Evolutionary conservation across 2,113 vertebrate genomes (phyloP).

Genomic region (Entelurus aequoreus): DNA sequence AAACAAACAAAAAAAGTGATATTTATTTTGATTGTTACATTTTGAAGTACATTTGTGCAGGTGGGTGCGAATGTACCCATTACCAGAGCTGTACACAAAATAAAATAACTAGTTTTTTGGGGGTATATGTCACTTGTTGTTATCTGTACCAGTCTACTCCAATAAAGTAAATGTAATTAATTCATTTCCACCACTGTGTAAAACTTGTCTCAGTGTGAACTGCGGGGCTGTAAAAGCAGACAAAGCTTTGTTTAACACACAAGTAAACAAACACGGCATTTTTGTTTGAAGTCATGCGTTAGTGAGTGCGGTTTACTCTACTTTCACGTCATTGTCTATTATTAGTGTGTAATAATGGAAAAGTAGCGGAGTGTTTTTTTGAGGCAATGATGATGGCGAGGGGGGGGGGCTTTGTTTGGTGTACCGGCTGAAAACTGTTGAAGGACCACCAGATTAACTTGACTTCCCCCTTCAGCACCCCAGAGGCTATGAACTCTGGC

Average conservation of each 20-base stretch:
- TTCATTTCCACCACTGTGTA: too few species aligned
- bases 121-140: too few species aligned
- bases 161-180: too few species aligned
- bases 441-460: slow-evolving; percentile 68
- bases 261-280: background rate
- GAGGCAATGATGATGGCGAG: slow-evolving; percentile 10
- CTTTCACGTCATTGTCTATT: slow-evolving; percentile 18
- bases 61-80: too few species aligned
- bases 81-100: too few species aligned
- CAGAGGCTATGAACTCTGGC: slow-evolving; percentile 58
- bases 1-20: too few species aligned
- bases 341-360: slow-evolving; percentile 22
- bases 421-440: slow-evolving; percentile 66
- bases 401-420: slow-evolving; percentile 25
- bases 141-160: too few species aligned
- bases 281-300: background rate
- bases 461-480: slow-evolving; percentile 67
- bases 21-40: too few species aligned
- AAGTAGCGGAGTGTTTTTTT: slow-evolving; percentile 37
- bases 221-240: background rate
- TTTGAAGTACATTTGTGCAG: too few species aligned
- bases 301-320: slow-evolving; percentile 33
- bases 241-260: background rate
- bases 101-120: too few species aligned
- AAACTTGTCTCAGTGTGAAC: too few species aligned